Evolutionary conservation across 2,888 invertebrate species (phyloP).

Genomic region (Caenorhabditis auriculariae): DNA sequence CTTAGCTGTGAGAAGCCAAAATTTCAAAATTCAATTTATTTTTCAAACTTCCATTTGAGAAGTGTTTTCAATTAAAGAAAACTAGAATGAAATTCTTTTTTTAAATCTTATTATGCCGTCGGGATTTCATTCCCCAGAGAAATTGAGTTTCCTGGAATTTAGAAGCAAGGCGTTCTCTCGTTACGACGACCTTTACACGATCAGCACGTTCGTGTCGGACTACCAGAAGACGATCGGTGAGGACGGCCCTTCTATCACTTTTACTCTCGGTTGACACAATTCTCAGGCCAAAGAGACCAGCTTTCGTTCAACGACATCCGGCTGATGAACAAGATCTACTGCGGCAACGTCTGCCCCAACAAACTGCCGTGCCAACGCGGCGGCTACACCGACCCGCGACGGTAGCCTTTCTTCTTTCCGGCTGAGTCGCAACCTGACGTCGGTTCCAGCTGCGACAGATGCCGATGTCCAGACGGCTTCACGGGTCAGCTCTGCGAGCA

Average conservation of each 20-base stretch:
- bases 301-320: constrained; percentile 63
- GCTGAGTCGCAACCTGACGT: neutral
- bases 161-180: constrained; percentile 62
- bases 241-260: neutral
- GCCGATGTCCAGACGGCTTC: constrained; percentile 64
- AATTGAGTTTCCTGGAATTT: no score
- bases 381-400: constrained; percentile 63
- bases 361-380: constrained; percentile 61
- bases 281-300: constrained; percentile 59
- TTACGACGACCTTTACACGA: constrained; percentile 62
- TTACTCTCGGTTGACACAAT: constrained; percentile 1
- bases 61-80: no score
- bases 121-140: neutral
- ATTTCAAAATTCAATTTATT: no score
- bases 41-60: no score
- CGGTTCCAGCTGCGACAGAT: constrained; percentile 48
- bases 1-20: no score
- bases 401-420: constrained; percentile 19
- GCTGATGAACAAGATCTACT: constrained; percentile 63
- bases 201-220: constrained; percentile 62
- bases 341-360: constrained; percentile 49
- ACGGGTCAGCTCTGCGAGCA: constrained; percentile 61
- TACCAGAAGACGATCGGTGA: constrained; percentile 63
- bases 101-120: no score
- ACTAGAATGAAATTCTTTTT: no score